These are phyloP conservation scores for Caprella mutica DNA, from an alignment of 2,888 invertebrate genomes.

Conservation along the genomic window DNA sequence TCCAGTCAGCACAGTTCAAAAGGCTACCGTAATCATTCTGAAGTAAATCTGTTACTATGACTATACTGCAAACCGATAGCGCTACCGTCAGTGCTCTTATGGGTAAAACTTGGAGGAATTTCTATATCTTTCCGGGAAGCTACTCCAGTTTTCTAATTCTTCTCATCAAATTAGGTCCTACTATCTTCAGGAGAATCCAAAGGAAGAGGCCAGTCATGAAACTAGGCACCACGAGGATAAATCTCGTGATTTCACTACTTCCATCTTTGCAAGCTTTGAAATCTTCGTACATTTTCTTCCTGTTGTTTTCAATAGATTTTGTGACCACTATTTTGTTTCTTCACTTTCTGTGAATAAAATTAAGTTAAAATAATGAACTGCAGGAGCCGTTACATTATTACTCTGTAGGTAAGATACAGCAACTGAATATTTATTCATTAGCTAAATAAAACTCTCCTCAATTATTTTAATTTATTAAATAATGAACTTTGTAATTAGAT, in stretches of 20 bases:
- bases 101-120: not conserved
- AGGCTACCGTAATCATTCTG: conserved; percentile 4
- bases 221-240: not conserved
- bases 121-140: not conserved
- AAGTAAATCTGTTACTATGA: not conserved
- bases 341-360: too few species aligned
- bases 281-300: too few species aligned
- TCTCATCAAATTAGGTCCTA: not conserved
- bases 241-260: not conserved
- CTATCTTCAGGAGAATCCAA: not conserved
- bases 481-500: too few species aligned
- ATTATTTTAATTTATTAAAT: too few species aligned
- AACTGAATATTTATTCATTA: too few species aligned
- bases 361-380: too few species aligned
- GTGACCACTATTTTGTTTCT: too few species aligned
- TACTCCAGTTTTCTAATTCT: not conserved
- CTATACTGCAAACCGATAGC: not conserved
- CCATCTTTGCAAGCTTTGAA: too few species aligned
- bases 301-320: too few species aligned
- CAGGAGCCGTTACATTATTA: too few species aligned
- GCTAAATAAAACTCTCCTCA: too few species aligned
- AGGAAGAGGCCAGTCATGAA: not conserved
- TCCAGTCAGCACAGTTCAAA: conserved; percentile 7
- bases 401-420: too few species aligned
- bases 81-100: not conserved